Base-by-base conservation (phyloP, 2,888 invertebrate species). In the Aricia artaxerxes region DNA sequence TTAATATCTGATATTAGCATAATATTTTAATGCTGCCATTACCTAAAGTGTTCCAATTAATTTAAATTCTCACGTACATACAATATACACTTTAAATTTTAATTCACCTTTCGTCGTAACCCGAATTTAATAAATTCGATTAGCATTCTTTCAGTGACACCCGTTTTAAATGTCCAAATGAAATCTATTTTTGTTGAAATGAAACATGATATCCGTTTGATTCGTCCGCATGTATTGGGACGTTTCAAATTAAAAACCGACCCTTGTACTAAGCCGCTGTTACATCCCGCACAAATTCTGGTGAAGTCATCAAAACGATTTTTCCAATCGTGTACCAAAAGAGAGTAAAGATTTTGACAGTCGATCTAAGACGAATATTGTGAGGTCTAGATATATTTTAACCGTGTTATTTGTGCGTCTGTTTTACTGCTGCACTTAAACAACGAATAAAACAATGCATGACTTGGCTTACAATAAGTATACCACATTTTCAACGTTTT, bases 221-320 rank as follows among this genome's bases (percentile, higher is more conserved):
- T 31, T 64, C 64, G 13, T 35, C 35, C 69, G 38, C 69, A 69
- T 69, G 69, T 69, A 4, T 69, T 5, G 35, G 69, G 69, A 69
- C 69, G 31, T 69, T 69, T 69, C 11, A 69, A 69, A 69, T 69
- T 35, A 69, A 69, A 69, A 64, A 13, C 13, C 13, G 35, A 69
- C 69, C 69, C 69, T 69, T 35, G 69, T 35, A 64, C 31, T 35
- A 35, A 35, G 31, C 35, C 35, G 35, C 11, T 4, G 69, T 69
- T 35, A 69, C 69, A 69, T 31, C 13, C 69, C 13, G 7, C 13
- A 35, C 35, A 13, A 13, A 35, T 69, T 69, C 35, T 69, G 35
- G 16, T 38, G 13, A 69, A 69, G 64, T 31, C 64, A 64, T 64
- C 69, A 69, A 69, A 69, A 11, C 11, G 16, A 69, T 38, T 69